These are phyloP conservation scores for Tenthredo scrophulariae DNA, from an alignment of 2,888 invertebrate genomes.

Conservation along the genomic window DNA sequence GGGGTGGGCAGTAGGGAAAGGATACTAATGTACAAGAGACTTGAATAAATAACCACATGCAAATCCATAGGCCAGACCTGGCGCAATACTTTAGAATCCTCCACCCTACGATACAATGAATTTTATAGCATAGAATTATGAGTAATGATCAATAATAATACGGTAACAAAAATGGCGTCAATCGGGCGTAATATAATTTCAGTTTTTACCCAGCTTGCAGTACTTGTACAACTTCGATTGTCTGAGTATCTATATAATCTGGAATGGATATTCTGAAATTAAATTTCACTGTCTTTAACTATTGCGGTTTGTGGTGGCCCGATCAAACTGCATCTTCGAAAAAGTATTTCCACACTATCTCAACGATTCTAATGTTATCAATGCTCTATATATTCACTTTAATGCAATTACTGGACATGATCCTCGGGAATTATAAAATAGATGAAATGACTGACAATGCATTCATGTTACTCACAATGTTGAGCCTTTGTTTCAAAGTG, in stretches of 20 bases:
- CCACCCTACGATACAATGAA: neutral
- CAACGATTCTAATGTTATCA: constrained; percentile 54
- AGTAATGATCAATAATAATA: constrained; percentile 37
- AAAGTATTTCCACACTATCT: constrained; percentile 55
- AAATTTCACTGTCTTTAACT: constrained; percentile 55
- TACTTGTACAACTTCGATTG: neutral
- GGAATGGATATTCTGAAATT: constrained; percentile 53
- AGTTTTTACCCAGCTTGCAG: constrained; percentile 40
- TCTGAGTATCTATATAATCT: neutral
- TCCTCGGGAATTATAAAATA: constrained; percentile 49
- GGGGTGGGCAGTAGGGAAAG: too few species aligned
- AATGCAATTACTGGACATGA: constrained; percentile 58
- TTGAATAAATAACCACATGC: too few species aligned
- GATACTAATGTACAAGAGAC: too few species aligned
- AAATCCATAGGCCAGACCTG: too few species aligned
- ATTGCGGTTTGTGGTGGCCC: constrained; percentile 57
- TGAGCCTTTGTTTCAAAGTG: constrained; percentile 60
- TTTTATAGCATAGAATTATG: constrained; percentile 41
- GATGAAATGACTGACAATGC: constrained; percentile 61
- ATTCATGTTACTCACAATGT: constrained; percentile 59
- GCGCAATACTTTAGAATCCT: too few species aligned
- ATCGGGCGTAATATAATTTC: constrained; percentile 33
- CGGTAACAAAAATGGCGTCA: constrained; percentile 15
- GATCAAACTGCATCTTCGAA: constrained; percentile 54
- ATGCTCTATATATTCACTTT: constrained; percentile 52